Conservation (phyloP, 2,113 vertebrate genomes). For the Pavo muticus region DNA sequence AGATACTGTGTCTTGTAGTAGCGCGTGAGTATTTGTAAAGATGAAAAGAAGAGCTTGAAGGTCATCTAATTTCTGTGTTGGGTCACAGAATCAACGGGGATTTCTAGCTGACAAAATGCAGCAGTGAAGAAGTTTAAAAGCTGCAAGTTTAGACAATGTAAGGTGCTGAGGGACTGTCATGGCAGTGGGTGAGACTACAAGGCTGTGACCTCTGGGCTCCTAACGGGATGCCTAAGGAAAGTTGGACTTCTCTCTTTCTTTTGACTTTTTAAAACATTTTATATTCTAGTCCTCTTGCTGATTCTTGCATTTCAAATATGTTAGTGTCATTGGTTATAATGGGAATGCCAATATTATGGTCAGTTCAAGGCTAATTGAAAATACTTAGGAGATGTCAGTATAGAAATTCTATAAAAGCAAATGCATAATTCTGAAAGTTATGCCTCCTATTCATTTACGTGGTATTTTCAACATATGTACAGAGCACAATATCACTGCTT, state of each 20-base stretch:
- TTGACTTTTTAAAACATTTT: background rate
- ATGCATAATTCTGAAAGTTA: background rate
- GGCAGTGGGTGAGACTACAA: background rate
- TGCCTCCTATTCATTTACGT: too few species aligned
- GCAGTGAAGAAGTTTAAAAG: background rate
- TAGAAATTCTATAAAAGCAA: background rate
- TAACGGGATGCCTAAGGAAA: background rate
- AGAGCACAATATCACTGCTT: too few species aligned
- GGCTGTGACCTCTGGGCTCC: background rate
- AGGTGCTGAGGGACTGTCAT: fast-evolving
- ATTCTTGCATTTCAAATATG: background rate
- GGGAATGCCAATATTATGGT: background rate
- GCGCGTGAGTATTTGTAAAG: background rate
- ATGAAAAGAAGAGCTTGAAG: background rate
- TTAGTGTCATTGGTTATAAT: background rate
- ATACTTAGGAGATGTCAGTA: background rate
- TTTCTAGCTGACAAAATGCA: background rate
- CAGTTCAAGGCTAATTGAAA: background rate
- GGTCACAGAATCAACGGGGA: background rate
- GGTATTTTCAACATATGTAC: too few species aligned
- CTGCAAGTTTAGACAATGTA: background rate
- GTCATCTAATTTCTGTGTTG: background rate
- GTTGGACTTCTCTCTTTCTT: background rate
- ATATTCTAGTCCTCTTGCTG: background rate
- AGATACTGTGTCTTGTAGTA: background rate